phyloP scores from a whole-genome alignment of 2,797 vertebrate genomes.

The Sardinella longiceps region DNA sequence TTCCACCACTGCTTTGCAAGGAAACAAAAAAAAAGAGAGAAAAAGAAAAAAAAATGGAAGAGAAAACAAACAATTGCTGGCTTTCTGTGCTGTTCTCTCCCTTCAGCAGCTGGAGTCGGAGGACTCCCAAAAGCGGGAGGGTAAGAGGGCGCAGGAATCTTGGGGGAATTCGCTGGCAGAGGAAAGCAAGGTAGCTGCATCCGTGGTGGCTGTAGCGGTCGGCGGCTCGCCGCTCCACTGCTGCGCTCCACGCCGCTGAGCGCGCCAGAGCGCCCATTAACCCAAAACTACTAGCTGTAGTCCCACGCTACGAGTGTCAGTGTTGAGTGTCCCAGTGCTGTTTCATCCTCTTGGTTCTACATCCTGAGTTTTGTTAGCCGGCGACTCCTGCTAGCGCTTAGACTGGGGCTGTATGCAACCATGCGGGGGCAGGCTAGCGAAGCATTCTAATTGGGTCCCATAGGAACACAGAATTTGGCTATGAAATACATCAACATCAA shows the following conservation, averaged over 20 bases:
- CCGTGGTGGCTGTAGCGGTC: slow-evolving; percentile 46
- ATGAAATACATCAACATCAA: background rate
- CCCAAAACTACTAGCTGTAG: slow-evolving; percentile 36
- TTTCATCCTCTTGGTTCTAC: background rate
- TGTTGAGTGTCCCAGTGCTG: slow-evolving; percentile 1
- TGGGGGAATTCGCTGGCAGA: slow-evolving; percentile 80
- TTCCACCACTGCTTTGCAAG: background rate
- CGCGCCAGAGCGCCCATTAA: background rate
- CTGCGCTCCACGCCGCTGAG: no score
- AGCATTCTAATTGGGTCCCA: background rate
- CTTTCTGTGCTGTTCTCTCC: slow-evolving; percentile 58
- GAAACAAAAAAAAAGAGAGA: background rate
- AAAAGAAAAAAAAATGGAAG: background rate
- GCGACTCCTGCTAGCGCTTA: slow-evolving; percentile 11
- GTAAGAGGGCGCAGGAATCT: slow-evolving; percentile 76
- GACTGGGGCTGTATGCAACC: slow-evolving; percentile 20
- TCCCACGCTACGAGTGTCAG: background rate
- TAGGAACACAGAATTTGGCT: background rate
- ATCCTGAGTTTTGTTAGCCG: background rate
- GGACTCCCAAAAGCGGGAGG: slow-evolving; percentile 72
- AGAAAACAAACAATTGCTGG: background rate
- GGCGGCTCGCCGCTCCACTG: slow-evolving; percentile 36
- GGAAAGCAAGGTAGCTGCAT: slow-evolving; percentile 82
- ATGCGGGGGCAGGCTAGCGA: background rate
- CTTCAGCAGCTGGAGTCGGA: slow-evolving; percentile 78